These are phyloP conservation scores for Calliopum simillimum DNA, from an alignment of 2,888 invertebrate genomes.

Conservation along the genomic window DNA sequence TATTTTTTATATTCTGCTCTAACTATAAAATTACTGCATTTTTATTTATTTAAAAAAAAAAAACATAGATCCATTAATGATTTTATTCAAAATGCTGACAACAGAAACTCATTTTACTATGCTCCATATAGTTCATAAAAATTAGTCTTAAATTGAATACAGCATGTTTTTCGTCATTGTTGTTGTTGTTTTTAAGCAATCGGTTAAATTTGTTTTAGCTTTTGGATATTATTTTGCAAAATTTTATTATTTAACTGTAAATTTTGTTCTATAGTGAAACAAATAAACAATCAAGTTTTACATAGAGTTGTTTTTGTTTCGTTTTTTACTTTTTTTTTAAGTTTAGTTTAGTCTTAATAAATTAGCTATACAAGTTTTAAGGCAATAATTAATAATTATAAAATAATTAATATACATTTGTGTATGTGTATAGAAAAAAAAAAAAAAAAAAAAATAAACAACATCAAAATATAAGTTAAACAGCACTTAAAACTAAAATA, in stretches of 20 bases:
- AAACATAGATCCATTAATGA: too few species aligned
- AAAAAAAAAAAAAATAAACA: not conserved
- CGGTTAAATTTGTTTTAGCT: not conserved
- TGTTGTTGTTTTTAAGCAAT: constrained; percentile 6
- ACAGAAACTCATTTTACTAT: too few species aligned
- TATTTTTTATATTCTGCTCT: too few species aligned
- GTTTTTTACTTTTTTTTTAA: too few species aligned
- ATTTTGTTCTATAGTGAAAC: too few species aligned
- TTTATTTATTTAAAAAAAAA: too few species aligned
- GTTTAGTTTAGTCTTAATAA: not conserved
- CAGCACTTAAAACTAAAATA: constrained; percentile 6
- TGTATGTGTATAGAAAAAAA: not conserved
- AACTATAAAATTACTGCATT: too few species aligned
- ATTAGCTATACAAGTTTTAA: constrained; percentile 9
- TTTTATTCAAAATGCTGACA: too few species aligned
- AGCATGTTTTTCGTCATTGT: constrained; percentile 17
- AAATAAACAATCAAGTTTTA: too few species aligned
- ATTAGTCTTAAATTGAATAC: constrained; percentile 33
- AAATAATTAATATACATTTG: not conserved
- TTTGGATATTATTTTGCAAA: too few species aligned
- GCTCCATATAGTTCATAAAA: not conserved
- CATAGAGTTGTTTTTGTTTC: too few species aligned
- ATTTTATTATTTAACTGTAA: too few species aligned
- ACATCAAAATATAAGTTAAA: constrained; percentile 8
- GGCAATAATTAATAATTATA: constrained; percentile 15